Conservation (phyloP, 2,113 vertebrate species). For the Natator depressus region DNA sequence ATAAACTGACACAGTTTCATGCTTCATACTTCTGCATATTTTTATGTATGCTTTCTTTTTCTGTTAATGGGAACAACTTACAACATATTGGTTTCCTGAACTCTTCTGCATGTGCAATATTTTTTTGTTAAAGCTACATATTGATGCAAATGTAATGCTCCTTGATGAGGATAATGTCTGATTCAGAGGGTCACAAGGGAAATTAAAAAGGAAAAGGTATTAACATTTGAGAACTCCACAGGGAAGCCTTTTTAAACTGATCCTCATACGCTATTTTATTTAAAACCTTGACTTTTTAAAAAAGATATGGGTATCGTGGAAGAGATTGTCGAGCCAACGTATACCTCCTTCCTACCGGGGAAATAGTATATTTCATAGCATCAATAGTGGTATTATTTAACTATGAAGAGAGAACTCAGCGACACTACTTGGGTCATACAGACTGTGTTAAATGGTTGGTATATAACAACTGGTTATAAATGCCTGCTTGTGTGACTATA, state of each 20-base stretch:
- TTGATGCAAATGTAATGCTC: neutral
- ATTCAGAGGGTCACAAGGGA: neutral
- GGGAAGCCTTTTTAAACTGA: neutral
- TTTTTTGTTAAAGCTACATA: neutral
- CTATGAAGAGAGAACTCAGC: slow-evolving; percentile 93
- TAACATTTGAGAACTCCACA: neutral
- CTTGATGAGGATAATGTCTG: neutral
- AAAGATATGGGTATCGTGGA: slow-evolving; percentile 95
- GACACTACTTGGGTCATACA: slow-evolving; percentile 96
- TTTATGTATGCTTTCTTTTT: neutral
- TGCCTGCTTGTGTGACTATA: neutral
- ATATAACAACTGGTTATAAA: neutral
- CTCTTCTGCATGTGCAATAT: neutral
- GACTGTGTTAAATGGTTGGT: slow-evolving; percentile 98
- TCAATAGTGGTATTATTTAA: slow-evolving; percentile 96
- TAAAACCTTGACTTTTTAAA: slow-evolving; percentile 78
- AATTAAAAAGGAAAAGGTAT: neutral
- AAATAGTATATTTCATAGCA: slow-evolving; percentile 96
- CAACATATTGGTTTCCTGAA: neutral
- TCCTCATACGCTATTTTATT: neutral
- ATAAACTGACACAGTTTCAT: neutral
- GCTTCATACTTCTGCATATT: neutral
- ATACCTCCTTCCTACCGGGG: slow-evolving; percentile 95
- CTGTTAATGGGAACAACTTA: neutral
- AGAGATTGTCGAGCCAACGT: slow-evolving; percentile 96